Base-by-base conservation (phyloP, 2,797 vertebrate genomes). In the Centropyge bicolor region DNA sequence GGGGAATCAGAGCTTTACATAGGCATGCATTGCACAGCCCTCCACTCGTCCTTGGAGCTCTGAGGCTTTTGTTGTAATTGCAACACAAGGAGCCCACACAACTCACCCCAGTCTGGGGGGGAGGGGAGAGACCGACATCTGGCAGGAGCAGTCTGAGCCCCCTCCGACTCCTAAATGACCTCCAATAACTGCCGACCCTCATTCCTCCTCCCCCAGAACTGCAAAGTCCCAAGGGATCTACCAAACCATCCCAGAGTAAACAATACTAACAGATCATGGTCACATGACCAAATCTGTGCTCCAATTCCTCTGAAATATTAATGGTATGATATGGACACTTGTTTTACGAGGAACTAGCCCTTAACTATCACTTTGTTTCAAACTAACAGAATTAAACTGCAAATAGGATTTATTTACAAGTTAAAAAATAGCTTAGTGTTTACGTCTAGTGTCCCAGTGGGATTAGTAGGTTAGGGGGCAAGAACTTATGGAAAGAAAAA, bases 41-140 rank as follows among this genome's bases (percentile, higher is more conserved):
- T 67, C 17, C 68, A 70, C 82, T 69, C 3, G 14, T 78, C 74
- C 75, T 83, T 65, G 40, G n/a, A 70, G 72, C 63, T 8, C 16
- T 8, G 17, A 45, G 41, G 87, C 88, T 89, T 93, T 93, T 92
- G 93, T 93, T 93, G 82, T 80, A 74, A 65, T 70, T 83, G 65
- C 80, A 89, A 90, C 81, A 91, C 75, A 82, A 80, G 85, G 36
- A 85, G 71, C 81, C 45, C 60, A 76, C 86, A 77, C 76, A 31
- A 56, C 68, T 59, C 70, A 41, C 52, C 41, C 64, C 78, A 49
- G 85, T 86, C 81, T 87, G 64, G 77, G 76, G 87, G 89, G 90
- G 92, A 85, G 76, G 91, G 93, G 82, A 76, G 69, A 80, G 66
- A 82, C 69, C 48, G 95, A 95, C 95, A 96, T 96, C 95, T 96